Conservation (phyloP, 1,140 invertebrate species). For the Mamestra configurata region DNA sequence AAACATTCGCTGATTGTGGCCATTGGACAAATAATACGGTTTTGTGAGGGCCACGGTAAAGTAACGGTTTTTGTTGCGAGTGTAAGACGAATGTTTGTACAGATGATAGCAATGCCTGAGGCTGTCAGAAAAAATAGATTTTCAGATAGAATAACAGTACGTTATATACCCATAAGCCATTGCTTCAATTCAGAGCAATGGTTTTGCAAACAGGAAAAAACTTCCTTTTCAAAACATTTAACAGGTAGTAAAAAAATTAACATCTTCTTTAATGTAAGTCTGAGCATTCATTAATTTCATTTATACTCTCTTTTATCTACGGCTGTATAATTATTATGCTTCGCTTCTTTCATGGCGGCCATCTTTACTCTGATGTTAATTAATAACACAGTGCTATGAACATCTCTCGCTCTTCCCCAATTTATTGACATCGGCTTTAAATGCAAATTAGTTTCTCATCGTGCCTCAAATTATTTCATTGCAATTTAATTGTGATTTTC, state of each 20-base stretch:
- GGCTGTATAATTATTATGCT: background rate
- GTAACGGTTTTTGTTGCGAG: constrained; percentile 22
- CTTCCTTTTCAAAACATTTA: background rate
- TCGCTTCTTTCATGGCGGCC: background rate
- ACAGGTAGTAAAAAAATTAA: background rate
- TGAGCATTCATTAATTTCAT: background rate
- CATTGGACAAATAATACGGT: constrained; percentile 52
- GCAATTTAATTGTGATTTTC: constrained; percentile 18
- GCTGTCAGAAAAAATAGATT: background rate
- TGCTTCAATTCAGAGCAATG: too few relatives aligned
- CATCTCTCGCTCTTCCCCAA: background rate
- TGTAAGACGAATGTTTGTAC: constrained; percentile 19
- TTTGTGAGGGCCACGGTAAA: constrained; percentile 21
- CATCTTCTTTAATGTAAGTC: background rate
- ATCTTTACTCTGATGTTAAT: background rate
- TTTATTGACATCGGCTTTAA: constrained; percentile 6
- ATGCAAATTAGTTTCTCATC: constrained; percentile 9
- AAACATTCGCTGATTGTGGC: constrained; percentile 63
- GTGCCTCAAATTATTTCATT: background rate
- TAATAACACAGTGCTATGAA: background rate
- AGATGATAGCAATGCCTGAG: background rate
- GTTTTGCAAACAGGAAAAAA: too few relatives aligned
- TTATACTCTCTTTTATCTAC: background rate
- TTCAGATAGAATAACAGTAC: background rate
- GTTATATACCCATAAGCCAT: background rate